These are phyloP conservation scores for Prionace glauca DNA, from an alignment of 2,797 vertebrate species.

Conservation along the genomic window DNA sequence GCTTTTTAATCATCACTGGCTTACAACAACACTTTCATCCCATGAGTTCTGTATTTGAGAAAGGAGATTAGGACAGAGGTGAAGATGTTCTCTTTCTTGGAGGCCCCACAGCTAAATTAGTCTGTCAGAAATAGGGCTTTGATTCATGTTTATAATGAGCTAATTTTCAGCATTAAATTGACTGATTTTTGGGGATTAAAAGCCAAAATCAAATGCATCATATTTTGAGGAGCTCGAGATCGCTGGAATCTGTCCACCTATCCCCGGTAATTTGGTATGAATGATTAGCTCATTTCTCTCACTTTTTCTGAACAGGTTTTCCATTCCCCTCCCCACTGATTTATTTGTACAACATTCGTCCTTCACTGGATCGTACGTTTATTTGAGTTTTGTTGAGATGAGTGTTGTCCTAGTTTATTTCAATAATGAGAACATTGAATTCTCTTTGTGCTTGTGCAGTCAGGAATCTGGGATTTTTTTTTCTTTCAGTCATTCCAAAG, in stretches of 20 bases:
- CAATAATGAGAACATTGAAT: neutral
- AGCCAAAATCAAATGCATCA: neutral
- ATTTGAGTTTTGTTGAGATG: neutral
- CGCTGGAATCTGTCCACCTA: neutral
- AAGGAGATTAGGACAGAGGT: neutral
- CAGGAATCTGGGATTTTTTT: neutral
- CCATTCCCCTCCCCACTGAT: neutral
- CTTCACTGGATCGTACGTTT: neutral
- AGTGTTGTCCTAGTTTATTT: neutral
- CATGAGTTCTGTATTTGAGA: neutral
- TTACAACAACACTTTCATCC: neutral
- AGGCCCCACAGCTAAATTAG: neutral
- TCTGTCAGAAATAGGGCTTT: neutral
- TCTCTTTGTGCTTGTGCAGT: neutral
- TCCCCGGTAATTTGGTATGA: neutral
- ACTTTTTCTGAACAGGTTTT: neutral
- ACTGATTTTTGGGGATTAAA: neutral
- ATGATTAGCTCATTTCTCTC: neutral
- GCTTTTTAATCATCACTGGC: neutral
- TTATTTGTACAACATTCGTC: neutral
- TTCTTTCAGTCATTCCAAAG: neutral
- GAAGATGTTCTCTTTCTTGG: neutral
- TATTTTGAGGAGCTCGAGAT: neutral
- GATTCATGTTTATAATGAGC: neutral
- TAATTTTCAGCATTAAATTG: neutral